These are phyloP conservation scores for Gandaritis pyraliata DNA, from an alignment of 2,888 invertebrate species.

Conservation along the genomic window DNA sequence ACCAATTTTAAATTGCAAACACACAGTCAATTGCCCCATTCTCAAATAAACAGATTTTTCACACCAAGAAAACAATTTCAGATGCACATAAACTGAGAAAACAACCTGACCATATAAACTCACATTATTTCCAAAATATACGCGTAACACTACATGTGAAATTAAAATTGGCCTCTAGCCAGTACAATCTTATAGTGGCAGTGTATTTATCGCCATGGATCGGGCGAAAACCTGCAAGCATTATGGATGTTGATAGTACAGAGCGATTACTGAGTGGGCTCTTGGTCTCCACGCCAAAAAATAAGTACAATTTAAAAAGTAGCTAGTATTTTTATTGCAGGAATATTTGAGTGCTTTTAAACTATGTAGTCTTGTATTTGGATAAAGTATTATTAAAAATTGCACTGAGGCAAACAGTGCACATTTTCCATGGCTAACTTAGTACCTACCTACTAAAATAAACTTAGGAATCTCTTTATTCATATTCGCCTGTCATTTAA, in stretches of 20 bases:
- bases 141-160: slow-evolving; percentile 66
- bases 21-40: neutral
- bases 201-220: slow-evolving; percentile 60
- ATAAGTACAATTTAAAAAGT: slow-evolving; percentile 4
- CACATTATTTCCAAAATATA: slow-evolving; percentile 58
- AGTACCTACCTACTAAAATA: too few relatives aligned
- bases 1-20: neutral
- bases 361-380: too few relatives aligned
- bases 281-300: slow-evolving; percentile 15
- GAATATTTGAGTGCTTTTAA: neutral
- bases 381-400: too few relatives aligned
- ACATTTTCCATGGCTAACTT: too few relatives aligned
- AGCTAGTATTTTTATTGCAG: neutral
- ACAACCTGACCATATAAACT: slow-evolving; percentile 31
- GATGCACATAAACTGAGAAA: slow-evolving; percentile 28
- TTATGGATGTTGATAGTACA: slow-evolving; percentile 36
- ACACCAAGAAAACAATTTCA: neutral
- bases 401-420: too few relatives aligned
- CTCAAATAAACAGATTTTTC: slow-evolving; percentile 1
- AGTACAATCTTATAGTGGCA: slow-evolving; percentile 70
- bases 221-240: slow-evolving; percentile 36
- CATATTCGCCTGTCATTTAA: too few relatives aligned
- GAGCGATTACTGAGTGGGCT: slow-evolving; percentile 21
- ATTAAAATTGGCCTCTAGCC: slow-evolving; percentile 77
- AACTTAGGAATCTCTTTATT: too few relatives aligned